A percentile compares a stretch with the other conserved stretches of the same genome.
These are phyloP conservation scores for Haliaeetus leucogaster DNA, from an alignment of 2,113 vertebrate species.

Conservation along the genomic window DNA sequence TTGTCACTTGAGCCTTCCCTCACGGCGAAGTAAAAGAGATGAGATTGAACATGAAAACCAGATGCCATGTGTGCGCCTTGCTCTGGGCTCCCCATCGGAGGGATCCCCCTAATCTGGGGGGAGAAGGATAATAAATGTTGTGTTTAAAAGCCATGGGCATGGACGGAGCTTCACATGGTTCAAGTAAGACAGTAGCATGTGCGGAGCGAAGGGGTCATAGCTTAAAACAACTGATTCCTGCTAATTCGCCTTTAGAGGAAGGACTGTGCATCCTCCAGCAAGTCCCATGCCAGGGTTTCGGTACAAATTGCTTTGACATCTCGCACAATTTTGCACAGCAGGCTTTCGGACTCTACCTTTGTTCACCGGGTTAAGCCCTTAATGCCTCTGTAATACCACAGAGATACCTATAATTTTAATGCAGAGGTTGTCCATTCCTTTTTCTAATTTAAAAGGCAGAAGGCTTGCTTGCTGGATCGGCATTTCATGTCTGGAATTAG, in stretches of 20 bases:
- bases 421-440: accelerated
- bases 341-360: not conserved
- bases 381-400: accelerated
- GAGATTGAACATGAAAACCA: constrained; percentile 57
- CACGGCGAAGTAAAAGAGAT: constrained; percentile 32
- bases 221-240: constrained; percentile 17
- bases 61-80: not conserved
- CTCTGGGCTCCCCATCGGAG: not conserved
- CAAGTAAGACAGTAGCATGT: constrained; percentile 70
- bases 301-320: not conserved
- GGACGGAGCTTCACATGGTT: constrained; percentile 51
- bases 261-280: not conserved
- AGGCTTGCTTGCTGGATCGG: not conserved
- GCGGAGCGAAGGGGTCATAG: constrained; percentile 69
- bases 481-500: not conserved
- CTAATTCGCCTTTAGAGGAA: not conserved
- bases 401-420: not conserved
- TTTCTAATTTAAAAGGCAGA: not conserved
- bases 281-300: not conserved
- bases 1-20: constrained; percentile 71
- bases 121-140: constrained; percentile 62
- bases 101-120: constrained; percentile 44
- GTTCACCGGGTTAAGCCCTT: not conserved
- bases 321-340: not conserved
- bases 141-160: constrained; percentile 62